Evolutionary conservation across 1,140 invertebrate species (phyloP).

Genomic region (Aphelenchoides besseyi): DNA sequence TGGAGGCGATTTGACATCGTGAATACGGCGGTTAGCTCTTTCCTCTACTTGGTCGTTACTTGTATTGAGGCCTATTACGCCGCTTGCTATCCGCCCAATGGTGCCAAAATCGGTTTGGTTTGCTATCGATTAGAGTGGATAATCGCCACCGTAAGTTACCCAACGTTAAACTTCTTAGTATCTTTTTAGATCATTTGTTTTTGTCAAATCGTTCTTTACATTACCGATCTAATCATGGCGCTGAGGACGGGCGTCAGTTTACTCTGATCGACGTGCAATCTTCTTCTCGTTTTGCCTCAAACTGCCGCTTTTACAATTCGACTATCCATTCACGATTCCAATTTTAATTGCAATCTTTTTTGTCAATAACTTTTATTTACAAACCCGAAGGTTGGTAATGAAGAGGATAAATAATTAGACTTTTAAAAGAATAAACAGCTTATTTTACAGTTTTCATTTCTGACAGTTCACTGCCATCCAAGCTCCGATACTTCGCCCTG

Average conservation of each 20-base stretch:
- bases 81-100: conserved; percentile 48
- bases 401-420: too few species aligned
- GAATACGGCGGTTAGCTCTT: conserved; percentile 20
- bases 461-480: too few species aligned
- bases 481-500: too few species aligned
- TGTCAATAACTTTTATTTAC: too few species aligned
- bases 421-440: too few species aligned
- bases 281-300: not conserved
- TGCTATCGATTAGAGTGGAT: conserved; percentile 51
- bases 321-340: too few species aligned
- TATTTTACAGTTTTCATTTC: too few species aligned
- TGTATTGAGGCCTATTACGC: conserved; percentile 46
- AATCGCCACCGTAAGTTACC: conserved; percentile 38
- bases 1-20: conserved; percentile 44
- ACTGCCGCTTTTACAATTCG: conserved; percentile 11
- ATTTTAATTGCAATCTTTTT: too few species aligned
- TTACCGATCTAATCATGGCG: conserved; percentile 17
- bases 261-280: not conserved
- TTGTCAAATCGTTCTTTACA: conserved; percentile 18
- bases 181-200: conserved; percentile 19
- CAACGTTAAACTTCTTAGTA: not conserved
- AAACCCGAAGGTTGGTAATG: too few species aligned
- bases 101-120: conserved; percentile 36
- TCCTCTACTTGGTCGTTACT: conserved; percentile 38
- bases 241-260: conserved; percentile 23